Conservation (phyloP, 2,797 vertebrate genomes). For the Paratrypauchen microcephalus region DNA sequence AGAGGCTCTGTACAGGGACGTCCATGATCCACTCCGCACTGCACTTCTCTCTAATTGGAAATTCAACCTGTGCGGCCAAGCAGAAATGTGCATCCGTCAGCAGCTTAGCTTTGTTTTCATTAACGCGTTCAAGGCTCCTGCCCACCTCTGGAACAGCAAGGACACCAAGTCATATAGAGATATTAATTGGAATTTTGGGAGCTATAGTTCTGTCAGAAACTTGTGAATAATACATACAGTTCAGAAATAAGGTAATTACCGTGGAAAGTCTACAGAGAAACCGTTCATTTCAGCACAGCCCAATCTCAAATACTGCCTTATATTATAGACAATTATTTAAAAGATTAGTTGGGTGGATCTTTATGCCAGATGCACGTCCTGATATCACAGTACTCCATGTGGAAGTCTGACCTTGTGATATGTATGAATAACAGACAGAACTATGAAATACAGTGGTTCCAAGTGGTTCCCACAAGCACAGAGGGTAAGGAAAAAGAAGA, state of each 20-base stretch:
- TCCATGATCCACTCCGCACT: constrained; percentile 51
- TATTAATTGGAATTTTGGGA: constrained; percentile 34
- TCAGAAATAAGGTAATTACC: not conserved
- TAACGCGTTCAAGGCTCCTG: constrained; percentile 50
- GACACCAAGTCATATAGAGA: constrained; percentile 31
- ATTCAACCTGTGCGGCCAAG: constrained; percentile 72
- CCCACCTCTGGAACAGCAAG: constrained; percentile 43
- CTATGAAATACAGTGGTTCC: too few species aligned
- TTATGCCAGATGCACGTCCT: too few species aligned
- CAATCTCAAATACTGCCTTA: not conserved
- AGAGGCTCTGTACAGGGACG: constrained; percentile 29
- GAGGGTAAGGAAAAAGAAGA: too few species aligned
- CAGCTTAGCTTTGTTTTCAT: constrained; percentile 73
- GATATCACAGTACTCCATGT: too few species aligned
- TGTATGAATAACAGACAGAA: too few species aligned
- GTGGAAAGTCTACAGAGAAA: not conserved
- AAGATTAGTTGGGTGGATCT: too few species aligned
- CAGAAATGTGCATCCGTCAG: constrained; percentile 74
- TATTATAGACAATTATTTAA: too few species aligned
- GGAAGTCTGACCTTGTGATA: too few species aligned
- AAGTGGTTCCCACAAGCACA: too few species aligned
- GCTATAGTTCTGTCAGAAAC: not conserved
- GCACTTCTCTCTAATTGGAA: constrained; percentile 69
- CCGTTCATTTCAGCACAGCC: not conserved
- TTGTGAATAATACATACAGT: not conserved